Conservation (phyloP, 2,888 invertebrate species). For the Litoditis marina region DNA sequence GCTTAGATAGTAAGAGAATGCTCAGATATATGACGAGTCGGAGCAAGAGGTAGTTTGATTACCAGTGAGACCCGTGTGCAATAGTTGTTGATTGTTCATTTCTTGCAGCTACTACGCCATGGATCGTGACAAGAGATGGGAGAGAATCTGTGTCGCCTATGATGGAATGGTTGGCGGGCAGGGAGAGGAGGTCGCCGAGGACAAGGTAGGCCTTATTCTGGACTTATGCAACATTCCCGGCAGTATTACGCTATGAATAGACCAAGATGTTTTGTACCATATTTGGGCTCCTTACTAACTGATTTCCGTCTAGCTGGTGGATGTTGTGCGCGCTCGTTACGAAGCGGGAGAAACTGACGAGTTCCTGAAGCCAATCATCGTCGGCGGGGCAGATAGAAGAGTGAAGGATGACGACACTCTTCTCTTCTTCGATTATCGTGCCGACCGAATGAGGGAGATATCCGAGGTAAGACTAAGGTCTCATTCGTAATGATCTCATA, state of each 20-base stretch:
- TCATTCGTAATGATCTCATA: too few relatives aligned
- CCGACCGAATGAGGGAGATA: slow-evolving; percentile 65
- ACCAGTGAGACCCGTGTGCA: not conserved
- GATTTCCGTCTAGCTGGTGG: slow-evolving; percentile 35
- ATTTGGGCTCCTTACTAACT: not conserved
- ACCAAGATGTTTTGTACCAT: too few relatives aligned
- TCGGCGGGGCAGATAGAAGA: slow-evolving; percentile 34
- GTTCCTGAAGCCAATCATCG: slow-evolving; percentile 64
- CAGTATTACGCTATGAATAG: too few relatives aligned
- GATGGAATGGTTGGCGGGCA: slow-evolving; percentile 64
- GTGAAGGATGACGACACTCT: slow-evolving; percentile 63
- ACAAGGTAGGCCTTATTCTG: slow-evolving; percentile 33
- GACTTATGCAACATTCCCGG: not conserved
- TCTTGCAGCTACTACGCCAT: slow-evolving; percentile 64
- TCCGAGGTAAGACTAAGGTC: slow-evolving; percentile 47
- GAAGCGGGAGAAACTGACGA: slow-evolving; percentile 63
- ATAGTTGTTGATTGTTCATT: slow-evolving; percentile 20
- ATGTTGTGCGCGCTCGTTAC: slow-evolving; percentile 60
- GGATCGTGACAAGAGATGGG: slow-evolving; percentile 63
- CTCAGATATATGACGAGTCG: too few relatives aligned
- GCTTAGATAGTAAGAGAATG: not conserved
- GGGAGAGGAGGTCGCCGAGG: slow-evolving; percentile 60
- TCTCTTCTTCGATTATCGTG: slow-evolving; percentile 64
- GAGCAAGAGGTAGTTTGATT: too few relatives aligned
- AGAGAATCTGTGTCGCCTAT: slow-evolving; percentile 62